Base-by-base conservation (phyloP, 2,888 invertebrate species). In the Cetonia aurata region DNA sequence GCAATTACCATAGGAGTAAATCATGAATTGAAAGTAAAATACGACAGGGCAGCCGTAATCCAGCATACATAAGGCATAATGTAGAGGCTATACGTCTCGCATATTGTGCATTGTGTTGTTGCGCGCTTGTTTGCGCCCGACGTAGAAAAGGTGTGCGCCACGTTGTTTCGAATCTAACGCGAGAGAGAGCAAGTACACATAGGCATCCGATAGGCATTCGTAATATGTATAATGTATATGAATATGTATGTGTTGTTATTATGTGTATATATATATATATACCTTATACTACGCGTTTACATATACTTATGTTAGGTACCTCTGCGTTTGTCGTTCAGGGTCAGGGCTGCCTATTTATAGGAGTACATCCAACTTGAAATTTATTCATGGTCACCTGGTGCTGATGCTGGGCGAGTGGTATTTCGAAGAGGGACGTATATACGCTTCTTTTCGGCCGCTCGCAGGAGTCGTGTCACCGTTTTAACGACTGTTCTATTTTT, bases 301-400 rank as follows among this genome's bases (percentile, higher is more conserved):
- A 55, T 12, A 55, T 33, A 15, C 19, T 9, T 17, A 48, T 33
- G 13, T 50, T 52, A 50, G 46, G 62, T 15, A 65, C 50, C 33
- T 65, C 37, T 44, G 59, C 60, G 69, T 71, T 69, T 69, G 71
- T 69, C 71, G 67, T 68, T 75, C 75, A 75, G 75, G 75, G 75
- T 75, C 75, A 75, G 75, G 75, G 75, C 70, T 71, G 65, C 55
- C 72, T 75, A 73, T 72, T 73, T 73, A 71, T 73, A 75, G 70
- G 15, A 65, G 50, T 50, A 65, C 50, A 65, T 65, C 62, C 33
- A 65, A 65, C 62, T 65, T 65, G 62, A 65, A 65, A 65, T 46
- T 50, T 65, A 65, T 65, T 65, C 62, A 65, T 65, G 62, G 62
- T 65, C 62, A 65, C 50, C 50, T 50, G 41, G 50, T 50, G 37